Evolutionary conservation across 2,888 invertebrate genomes (phyloP), one percentile per base, ranked within the genome.

Genomic region (Protophormia terraenovae): DNA sequence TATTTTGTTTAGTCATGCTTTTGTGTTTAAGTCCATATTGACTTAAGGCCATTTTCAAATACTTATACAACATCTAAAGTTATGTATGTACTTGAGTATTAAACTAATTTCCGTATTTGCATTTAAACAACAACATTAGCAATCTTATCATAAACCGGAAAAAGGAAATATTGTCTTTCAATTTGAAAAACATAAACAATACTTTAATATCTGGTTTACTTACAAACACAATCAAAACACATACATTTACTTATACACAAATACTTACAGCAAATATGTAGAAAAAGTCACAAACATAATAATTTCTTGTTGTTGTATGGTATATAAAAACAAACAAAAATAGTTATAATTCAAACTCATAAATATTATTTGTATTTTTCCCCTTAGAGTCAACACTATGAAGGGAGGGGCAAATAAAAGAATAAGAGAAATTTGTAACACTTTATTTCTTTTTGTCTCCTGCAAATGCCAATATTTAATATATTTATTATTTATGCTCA

Each of bases 111-210:
- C 53, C 69, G 35, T 53, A 38, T 71, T 71, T 32, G n/a, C 24
- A 32, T 35, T 24, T 7, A 38, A 41, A 53, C 8, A 53, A 3
- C 16, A 53, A 50, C 6, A 50, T 8, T 8, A 19, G 32, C n/a
- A 58, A 27, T 29, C 45, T 35, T 58, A 47, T 77, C 16, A 4
- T 19, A 69, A 62, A 38, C 27, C 24, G 50, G 47, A 47, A 24
- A 60, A 60, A 60, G 77, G 32, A 78, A 35, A 24, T 69, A 69
- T 69, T 60, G 22, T 35, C 8, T 69, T 69, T 50, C 35, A 35
- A 69, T 69, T n/a, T 35, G 3, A 19, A 67, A n/a, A 69, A n/a
- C 14, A 12, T 45, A 69, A 35, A 78, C 58, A 78, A 29, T 53
- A 64, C 27, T 71, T 22, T 38, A 38, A 41, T 71, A 71, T 12